Conservation (phyloP, 2,888 invertebrate genomes). For the Spatulosminthurus flaviceps region DNA sequence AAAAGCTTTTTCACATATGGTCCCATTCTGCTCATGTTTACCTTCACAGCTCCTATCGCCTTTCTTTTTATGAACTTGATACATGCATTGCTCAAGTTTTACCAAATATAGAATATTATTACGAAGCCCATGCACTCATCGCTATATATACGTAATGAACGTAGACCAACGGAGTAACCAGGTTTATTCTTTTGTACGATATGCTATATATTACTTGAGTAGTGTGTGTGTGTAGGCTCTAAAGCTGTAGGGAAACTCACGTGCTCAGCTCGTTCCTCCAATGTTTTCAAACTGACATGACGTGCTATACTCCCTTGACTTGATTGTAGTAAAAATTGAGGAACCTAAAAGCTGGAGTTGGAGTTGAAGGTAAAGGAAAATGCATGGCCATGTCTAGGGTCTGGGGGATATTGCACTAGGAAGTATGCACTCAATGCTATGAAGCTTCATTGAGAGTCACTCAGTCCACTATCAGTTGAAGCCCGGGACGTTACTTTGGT, state of each 20-base stretch:
- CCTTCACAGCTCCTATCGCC: slow-evolving; percentile 20
- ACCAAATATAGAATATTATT: slow-evolving; percentile 4
- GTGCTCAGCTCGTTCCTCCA: slow-evolving; percentile 12
- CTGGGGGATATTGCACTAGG: neutral
- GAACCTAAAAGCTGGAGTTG: neutral
- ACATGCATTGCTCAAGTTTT: slow-evolving; percentile 11
- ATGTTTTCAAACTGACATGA: slow-evolving; percentile 16
- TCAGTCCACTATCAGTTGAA: slow-evolving; percentile 15
- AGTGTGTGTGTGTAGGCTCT: neutral
- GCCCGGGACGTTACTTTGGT: slow-evolving; percentile 2
- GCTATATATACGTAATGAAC: neutral
- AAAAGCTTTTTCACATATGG: slow-evolving; percentile 10
- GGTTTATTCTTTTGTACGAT: neutral
- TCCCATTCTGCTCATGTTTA: slow-evolving; percentile 16
- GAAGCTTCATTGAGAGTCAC: neutral
- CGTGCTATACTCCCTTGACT: neutral
- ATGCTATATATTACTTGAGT: neutral
- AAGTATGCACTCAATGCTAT: neutral
- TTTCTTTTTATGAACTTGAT: slow-evolving; percentile 22
- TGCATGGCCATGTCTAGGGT: neutral
- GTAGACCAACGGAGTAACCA: neutral
- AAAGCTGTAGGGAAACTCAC: slow-evolving; percentile 3
- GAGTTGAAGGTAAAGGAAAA: neutral
- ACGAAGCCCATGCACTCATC: neutral
- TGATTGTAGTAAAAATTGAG: neutral